phyloP scores from a whole-genome alignment of 2,113 vertebrate genomes.

The Melanocharis versteri region DNA sequence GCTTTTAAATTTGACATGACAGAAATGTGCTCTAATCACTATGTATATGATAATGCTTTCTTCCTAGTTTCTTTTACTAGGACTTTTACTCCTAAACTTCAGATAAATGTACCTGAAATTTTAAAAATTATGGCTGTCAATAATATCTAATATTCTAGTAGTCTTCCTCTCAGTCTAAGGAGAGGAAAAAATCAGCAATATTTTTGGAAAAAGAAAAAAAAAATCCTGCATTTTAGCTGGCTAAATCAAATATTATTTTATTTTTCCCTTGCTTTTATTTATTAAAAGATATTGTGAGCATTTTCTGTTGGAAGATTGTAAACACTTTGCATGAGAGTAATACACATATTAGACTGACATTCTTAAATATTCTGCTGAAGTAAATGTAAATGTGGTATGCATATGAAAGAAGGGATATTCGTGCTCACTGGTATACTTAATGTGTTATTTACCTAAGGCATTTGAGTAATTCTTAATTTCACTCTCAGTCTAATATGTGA shows the following conservation, averaged over 20 bases:
- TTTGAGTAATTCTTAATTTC: background rate
- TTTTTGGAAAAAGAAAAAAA: background rate
- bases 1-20: background rate
- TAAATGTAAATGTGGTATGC: background rate
- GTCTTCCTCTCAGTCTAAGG: background rate
- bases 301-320: background rate
- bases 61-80: background rate
- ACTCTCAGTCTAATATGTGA: background rate
- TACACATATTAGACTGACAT: background rate
- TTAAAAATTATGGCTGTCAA: background rate
- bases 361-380: background rate
- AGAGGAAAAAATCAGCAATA: background rate
- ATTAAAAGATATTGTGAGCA: background rate
- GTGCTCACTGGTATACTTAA: background rate
- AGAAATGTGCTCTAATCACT: background rate
- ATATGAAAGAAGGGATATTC: background rate
- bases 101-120: background rate
- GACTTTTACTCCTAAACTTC: background rate
- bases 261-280: background rate
- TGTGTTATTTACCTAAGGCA: background rate
- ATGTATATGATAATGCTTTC: background rate
- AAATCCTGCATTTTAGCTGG: accelerated
- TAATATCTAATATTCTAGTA: background rate
- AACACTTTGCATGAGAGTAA: background rate
- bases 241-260: background rate